Base-by-base conservation (phyloP, 1,140 invertebrate species). In the Akabosia matsudoensis region DNA sequence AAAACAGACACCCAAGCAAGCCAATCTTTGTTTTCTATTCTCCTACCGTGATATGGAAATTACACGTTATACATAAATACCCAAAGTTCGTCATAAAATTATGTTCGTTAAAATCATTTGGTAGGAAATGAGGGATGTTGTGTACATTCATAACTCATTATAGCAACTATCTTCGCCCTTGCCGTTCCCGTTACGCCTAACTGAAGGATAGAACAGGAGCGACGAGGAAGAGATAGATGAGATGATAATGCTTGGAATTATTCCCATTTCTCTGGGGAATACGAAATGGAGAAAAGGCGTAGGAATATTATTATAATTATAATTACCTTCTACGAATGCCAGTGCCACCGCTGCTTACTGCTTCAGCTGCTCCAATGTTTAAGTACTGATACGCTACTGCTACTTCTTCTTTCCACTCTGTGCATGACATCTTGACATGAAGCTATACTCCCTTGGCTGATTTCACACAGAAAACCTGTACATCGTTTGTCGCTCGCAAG, bases 251-350 rank as follows among this genome's bases (percentile, higher is more conserved):
- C 54, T 61, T 24, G 14, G 54, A 61, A 61, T 61, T 61, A 61
- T 61, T 61, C 54, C 54, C 54, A 61, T 61, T 61, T 61, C 54
- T 16, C 54, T 61, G 54, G 54, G 54, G 54, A 61, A 61, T 61
- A 61, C 24, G 54, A 61, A 61, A 61, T 61, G 54, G 54, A 61
- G 54, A 61, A 24, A 61, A 61, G 14, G 54, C 54, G 24, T 61
- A 24, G 54, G 24, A 61, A 61, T 61, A 61, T 61, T 61, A 61
- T 61, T 61, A 61, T 61, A 61, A 61, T 61, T 61, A 61, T 61
- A 61, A 61, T 61, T 61, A 61, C 33, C 13, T 24, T 64, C 22
- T 64, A 13, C 28, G 56, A 64, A 7, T 64, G n/a, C 28, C 56
- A 10, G 4, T 22, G 28, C 24, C 30, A 18, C 67, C 67, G 28